A percentile compares a stretch with the other conserved stretches of the same genome.
Evolutionary conservation across 2,888 invertebrate species (phyloP).

Genomic region (Chrysotoxum bicinctum): DNA sequence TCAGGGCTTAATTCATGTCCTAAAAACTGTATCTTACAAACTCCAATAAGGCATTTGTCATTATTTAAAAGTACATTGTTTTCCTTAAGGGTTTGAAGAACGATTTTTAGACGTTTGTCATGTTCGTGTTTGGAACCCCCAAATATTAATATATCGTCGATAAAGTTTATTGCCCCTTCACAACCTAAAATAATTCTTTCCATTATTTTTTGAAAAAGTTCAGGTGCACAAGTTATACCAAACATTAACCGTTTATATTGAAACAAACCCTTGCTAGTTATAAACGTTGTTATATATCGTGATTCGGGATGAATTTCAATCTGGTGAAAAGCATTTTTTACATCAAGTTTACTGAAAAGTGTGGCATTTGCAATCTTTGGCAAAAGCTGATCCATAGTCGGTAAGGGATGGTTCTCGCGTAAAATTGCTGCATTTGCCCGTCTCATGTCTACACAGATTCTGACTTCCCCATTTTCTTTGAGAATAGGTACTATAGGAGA

Average conservation of each 20-base stretch:
- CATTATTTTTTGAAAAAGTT: slow-evolving; percentile 80
- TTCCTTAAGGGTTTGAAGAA: no score
- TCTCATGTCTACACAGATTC: slow-evolving; percentile 47
- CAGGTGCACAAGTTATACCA: slow-evolving; percentile 80
- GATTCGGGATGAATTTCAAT: slow-evolving; percentile 75
- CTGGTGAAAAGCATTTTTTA: slow-evolving; percentile 72
- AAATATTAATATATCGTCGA: slow-evolving; percentile 77
- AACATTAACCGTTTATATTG: slow-evolving; percentile 80
- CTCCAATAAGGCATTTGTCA: slow-evolving; percentile 29
- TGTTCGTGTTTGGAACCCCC: slow-evolving; percentile 32
- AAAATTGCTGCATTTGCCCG: slow-evolving; percentile 46
- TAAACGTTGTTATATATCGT: slow-evolving; percentile 76
- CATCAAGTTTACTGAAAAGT: slow-evolving; percentile 76
- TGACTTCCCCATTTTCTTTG: slow-evolving; percentile 30
- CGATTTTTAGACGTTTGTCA: slow-evolving; percentile 20
- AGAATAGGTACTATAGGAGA: slow-evolving; percentile 40
- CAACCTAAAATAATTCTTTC: slow-evolving; percentile 75
- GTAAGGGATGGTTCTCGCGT: slow-evolving; percentile 48
- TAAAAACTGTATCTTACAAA: slow-evolving; percentile 74
- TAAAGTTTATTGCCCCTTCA: slow-evolving; percentile 74
- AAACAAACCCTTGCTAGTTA: slow-evolving; percentile 76
- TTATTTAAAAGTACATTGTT: slow-evolving; percentile 27
- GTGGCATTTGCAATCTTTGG: slow-evolving; percentile 53
- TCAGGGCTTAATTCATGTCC: slow-evolving; percentile 74
- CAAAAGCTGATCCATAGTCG: slow-evolving; percentile 49